Evolutionary conservation across 2,888 invertebrate species (phyloP).

Genomic region (Xanthorhoe spadicearia): DNA sequence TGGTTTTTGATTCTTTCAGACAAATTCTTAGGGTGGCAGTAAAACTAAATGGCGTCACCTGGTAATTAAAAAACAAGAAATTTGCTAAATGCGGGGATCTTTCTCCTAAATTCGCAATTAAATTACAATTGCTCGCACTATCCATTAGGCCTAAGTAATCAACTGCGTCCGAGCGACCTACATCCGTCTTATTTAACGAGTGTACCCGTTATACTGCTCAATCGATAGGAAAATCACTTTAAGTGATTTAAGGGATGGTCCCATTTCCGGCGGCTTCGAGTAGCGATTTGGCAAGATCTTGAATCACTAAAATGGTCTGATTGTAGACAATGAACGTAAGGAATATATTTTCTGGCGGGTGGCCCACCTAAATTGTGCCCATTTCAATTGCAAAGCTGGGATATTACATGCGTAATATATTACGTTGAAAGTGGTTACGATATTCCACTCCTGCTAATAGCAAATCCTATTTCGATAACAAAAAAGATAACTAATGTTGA

Average conservation of each 20-base stretch:
- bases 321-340: slow-evolving; percentile 37
- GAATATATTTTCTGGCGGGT: slow-evolving; percentile 33
- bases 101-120: slow-evolving; percentile 41
- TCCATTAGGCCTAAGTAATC: slow-evolving; percentile 55
- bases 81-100: slow-evolving; percentile 17
- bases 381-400: slow-evolving; percentile 31
- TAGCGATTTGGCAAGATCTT: slow-evolving; percentile 34
- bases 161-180: slow-evolving; percentile 55
- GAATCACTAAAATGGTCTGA: slow-evolving; percentile 36
- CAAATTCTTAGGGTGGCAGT: neutral
- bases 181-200: slow-evolving; percentile 63
- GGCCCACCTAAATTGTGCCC: slow-evolving; percentile 29
- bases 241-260: slow-evolving; percentile 46
- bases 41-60: neutral
- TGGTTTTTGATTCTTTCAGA: too few relatives aligned
- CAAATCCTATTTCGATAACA: neutral
- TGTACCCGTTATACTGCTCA: slow-evolving; percentile 51
- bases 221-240: slow-evolving; percentile 69
- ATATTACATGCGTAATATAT: slow-evolving; percentile 27
- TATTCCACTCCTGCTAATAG: neutral
- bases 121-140: slow-evolving; percentile 43
- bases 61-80: slow-evolving; percentile 14
- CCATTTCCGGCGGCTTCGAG: slow-evolving; percentile 39
- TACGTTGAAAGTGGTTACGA: slow-evolving; percentile 2
- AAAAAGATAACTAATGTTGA: neutral